These are phyloP conservation scores for Melanostigma gelatinosum DNA, from an alignment of 2,113 vertebrate genomes.

Conservation along the genomic window DNA sequence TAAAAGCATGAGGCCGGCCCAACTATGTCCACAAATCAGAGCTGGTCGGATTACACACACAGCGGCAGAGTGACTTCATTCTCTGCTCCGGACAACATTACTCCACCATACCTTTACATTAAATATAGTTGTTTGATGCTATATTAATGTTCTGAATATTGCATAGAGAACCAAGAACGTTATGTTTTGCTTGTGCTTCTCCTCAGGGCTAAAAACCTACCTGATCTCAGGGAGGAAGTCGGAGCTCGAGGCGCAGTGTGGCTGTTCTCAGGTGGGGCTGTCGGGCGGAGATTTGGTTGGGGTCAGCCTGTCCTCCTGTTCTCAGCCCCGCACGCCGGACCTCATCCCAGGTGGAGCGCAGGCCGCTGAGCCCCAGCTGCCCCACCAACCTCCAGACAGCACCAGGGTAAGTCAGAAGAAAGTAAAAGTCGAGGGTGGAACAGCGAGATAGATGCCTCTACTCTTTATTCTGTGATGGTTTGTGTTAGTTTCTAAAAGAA, in stretches of 20 bases:
- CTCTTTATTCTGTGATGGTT: background rate
- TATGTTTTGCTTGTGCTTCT: conserved; percentile 28
- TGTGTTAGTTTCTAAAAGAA: background rate
- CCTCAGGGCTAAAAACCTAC: conserved; percentile 92
- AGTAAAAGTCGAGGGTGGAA: background rate
- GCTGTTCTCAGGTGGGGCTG: conserved; percentile 84
- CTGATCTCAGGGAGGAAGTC: conserved; percentile 93
- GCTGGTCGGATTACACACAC: background rate
- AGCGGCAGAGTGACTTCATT: background rate
- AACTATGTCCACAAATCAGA: background rate
- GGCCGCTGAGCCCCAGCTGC: conserved; percentile 60
- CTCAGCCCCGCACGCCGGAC: conserved; percentile 74
- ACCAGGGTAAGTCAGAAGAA: conserved; percentile 47
- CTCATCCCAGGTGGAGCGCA: conserved; percentile 66
- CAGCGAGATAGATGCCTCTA: background rate
- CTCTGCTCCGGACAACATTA: background rate
- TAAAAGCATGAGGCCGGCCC: too few relatives aligned
- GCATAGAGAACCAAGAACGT: conserved; percentile 3
- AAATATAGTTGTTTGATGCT: background rate
- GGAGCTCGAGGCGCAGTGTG: conserved; percentile 84
- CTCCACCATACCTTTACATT: background rate
- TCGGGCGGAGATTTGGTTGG: conserved; percentile 78
- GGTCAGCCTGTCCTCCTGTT: conserved; percentile 72
- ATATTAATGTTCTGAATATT: background rate
- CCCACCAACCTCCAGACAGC: conserved; percentile 47